phyloP scores from a whole-genome alignment of 1,140 invertebrate species.

The Papilio helenus region DNA sequence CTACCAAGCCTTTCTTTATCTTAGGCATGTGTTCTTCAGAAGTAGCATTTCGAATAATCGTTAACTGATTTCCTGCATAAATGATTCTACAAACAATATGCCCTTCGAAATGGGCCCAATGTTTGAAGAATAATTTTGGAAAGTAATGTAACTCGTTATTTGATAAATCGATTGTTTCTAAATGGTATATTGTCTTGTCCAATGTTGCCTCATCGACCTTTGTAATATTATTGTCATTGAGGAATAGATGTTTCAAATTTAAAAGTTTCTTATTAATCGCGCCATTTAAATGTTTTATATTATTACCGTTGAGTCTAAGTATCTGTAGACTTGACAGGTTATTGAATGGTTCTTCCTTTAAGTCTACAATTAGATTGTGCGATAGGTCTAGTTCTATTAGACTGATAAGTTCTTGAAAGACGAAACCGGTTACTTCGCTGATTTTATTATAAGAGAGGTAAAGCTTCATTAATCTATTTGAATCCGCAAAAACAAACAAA shows the following conservation, averaged over 20 bases:
- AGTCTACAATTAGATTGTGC: conserved; percentile 59
- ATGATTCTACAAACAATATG: conserved; percentile 65
- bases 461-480: conserved; percentile 58
- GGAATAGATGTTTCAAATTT: conserved; percentile 65
- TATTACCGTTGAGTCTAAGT: conserved; percentile 66
- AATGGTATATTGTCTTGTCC: conserved; percentile 62
- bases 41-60: conserved; percentile 57
- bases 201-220: conserved; percentile 64
- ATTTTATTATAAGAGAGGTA: conserved; percentile 63
- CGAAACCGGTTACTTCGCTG: conserved; percentile 53
- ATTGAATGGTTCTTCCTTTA: conserved; percentile 64
- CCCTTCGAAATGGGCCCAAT: conserved; percentile 67
- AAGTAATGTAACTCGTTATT: conserved; percentile 62
- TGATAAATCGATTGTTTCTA: conserved; percentile 73
- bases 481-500: conserved; percentile 62
- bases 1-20: conserved; percentile 45
- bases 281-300: conserved; percentile 68
- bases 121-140: conserved; percentile 61
- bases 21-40: conserved; percentile 48
- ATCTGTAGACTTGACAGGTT: conserved; percentile 65
- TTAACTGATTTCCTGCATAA: conserved; percentile 66
- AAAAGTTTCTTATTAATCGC: conserved; percentile 66
- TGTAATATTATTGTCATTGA: conserved; percentile 64
- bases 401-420: conserved; percentile 60
- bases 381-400: conserved; percentile 70